Base-by-base conservation (phyloP, 2,888 invertebrate species). In the Eristalis arbustorum region DNA sequence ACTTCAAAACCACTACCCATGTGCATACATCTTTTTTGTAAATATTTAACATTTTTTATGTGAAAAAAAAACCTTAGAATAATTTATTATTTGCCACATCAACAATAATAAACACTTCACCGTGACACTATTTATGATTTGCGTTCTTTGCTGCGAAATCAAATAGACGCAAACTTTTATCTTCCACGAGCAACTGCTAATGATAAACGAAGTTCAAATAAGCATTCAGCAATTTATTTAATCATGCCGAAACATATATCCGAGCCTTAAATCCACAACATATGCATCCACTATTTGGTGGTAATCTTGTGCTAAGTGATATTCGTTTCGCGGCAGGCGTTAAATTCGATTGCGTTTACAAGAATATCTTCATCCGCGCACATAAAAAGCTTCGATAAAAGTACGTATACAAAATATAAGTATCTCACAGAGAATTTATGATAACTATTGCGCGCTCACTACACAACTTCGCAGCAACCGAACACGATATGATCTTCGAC, bases 401-500 rank as follows among this genome's bases (percentile, higher is more conserved):
- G 57, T 69, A 84, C 66, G 61, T 67, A 34, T 37, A 79, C 49
- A 72, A 71, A 34, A 72, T 57, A 80, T 42, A 67, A 73, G 64
- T 74, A 77, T 83, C 77, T 73, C 34, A 62, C 56, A 25, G 63
- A 13, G 34, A 31, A 57, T 67, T 31, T 28, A 34, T 23, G 25
- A 40, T 59, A 40, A 34, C 22, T 13, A 56, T 73, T 62, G 18
- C 22, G n/a, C 69, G 13, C 14, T 62, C 61, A 74, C 68, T 49
- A 74, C 37, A 67, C 80, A 57, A 73, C 61, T 62, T 28, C 28
- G 40, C 25, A 40, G 61, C 79, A 62, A 80, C 57, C 84, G 72
- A 37, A 85, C 74, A 84, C 83, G 78, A 87, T 75, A 72, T 72
- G 75, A 88, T 88, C 87, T 84, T 75, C 75, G 66, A 49, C 74